Percentiles rank a stretch among this genome's conserved stretches.
phyloP scores from a whole-genome alignment of 2,888 invertebrate genomes.

The Nineta flava region DNA sequence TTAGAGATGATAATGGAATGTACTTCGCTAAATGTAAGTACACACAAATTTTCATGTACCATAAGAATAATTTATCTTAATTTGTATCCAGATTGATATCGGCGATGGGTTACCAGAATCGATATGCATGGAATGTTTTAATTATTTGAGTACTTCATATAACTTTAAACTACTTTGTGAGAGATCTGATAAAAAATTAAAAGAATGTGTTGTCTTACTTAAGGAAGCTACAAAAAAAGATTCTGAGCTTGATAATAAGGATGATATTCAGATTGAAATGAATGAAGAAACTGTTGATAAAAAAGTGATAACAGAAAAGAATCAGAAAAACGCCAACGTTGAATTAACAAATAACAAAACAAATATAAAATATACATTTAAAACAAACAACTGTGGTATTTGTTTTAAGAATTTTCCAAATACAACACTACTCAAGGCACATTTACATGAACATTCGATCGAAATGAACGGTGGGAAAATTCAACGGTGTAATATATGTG shows the following conservation, averaged over 20 bases:
- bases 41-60: neutral
- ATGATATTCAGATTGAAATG: neutral
- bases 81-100: conserved; percentile 12
- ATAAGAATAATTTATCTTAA: neutral
- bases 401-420: neutral
- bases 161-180: conserved; percentile 25
- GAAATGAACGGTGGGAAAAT: neutral
- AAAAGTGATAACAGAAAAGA: no score
- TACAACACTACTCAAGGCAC: neutral
- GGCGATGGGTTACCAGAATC: conserved; percentile 26
- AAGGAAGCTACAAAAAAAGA: neutral
- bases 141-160: conserved; percentile 21
- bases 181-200: conserved; percentile 21
- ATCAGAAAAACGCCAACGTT: neutral
- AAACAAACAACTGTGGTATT: neutral
- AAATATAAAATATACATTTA: neutral
- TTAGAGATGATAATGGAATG: conserved; percentile 11
- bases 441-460: neutral
- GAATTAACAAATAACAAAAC: neutral
- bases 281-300: neutral
- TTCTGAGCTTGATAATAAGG: neutral
- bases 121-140: conserved; percentile 23
- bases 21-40: conserved; percentile 9
- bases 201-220: conserved; percentile 6
- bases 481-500: neutral